Evolutionary conservation across 2,888 invertebrate genomes (phyloP).

Genomic region (Athetis lepigone): DNA sequence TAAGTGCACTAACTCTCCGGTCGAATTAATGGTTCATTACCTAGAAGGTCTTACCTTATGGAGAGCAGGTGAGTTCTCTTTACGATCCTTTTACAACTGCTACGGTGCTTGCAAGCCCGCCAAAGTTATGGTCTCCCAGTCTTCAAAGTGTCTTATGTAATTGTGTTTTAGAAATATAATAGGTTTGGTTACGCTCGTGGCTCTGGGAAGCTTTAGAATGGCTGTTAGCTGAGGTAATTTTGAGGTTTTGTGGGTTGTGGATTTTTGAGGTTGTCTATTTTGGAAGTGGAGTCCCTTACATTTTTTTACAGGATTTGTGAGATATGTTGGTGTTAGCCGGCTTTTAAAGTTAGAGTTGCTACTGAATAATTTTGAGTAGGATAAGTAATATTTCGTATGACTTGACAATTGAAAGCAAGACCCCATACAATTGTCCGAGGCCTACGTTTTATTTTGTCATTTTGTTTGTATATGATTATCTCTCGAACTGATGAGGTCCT

Average conservation of each 20-base stretch:
- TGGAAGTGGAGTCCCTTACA: too few species aligned
- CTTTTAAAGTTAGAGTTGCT: too few species aligned
- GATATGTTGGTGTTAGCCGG: too few species aligned
- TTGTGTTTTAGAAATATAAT: conserved; percentile 66
- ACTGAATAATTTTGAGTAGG: too few species aligned
- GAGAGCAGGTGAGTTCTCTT: conserved; percentile 59
- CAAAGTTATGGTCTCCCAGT: conserved; percentile 58
- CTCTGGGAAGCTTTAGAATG: conserved; percentile 30
- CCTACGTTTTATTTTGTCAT: too few species aligned
- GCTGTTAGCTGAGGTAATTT: conserved; percentile 22
- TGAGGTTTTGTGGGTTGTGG: background rate
- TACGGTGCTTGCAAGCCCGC: conserved; percentile 43
- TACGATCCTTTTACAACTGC: conserved; percentile 65
- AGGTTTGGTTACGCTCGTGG: conserved; percentile 26
- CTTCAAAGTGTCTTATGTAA: conserved; percentile 60
- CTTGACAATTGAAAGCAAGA: too few species aligned
- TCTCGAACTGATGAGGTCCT: too few species aligned
- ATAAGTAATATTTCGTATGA: too few species aligned
- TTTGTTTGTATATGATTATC: too few species aligned
- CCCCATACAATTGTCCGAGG: too few species aligned
- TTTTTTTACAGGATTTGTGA: too few species aligned
- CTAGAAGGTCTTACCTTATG: conserved; percentile 38
- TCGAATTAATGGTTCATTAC: conserved; percentile 66
- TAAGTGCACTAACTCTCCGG: conserved; percentile 62
- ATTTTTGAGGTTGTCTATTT: background rate